Evolutionary conservation across 2,888 invertebrate genomes (phyloP), one percentile per base, ranked within the genome.

Genomic region (Campaea margaritaria): DNA sequence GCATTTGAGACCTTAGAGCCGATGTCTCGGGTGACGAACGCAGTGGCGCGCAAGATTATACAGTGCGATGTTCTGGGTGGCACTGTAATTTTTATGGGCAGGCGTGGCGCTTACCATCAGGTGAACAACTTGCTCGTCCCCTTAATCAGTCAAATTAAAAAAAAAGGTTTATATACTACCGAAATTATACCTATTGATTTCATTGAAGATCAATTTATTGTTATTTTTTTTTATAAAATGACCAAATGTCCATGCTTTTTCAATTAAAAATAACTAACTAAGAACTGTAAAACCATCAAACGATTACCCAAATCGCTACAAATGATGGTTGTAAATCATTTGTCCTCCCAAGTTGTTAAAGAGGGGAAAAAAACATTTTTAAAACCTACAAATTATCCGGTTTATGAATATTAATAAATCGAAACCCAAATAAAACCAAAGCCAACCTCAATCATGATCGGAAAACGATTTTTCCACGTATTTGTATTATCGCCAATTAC

Each of bases 401-500:
- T 42, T 39, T 53, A 58, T 52, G 52, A 58, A 58, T 58, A 53
- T 58, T 53, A 57, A 53, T 55, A 54, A 55, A 51, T 58, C 41
- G 27, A 8, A 39, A 47, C 28, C 53, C 49, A 42, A 49, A 62
- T 52, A 57, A 57, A 57, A 51, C 14, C 46, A 36, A 46, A 58
- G 49, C 50, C n/a, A 58, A 62, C 54, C 59, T 54, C 60, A 46
- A 61, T 62, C 56, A 59, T 64, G 58, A 59, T 59, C 58, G 58
- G 44, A 58, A 52, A 55, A 58, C 51, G 13, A 48, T 57, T 55
- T 46, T 58, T 61, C 65, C 56, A 55, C 62, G 49, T 61, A 56
- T 50, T 43, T 53, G 63, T 60, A 62, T 65, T 59, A 55, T 62
- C 58, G 43, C 67, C 62, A 62, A 67, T 68, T 60, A 67, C 47